A percentile compares a stretch with the other conserved stretches of the same genome.
These are phyloP conservation scores for Percina caprodes DNA, from an alignment of 2,113 vertebrate species.

Conservation along the genomic window DNA sequence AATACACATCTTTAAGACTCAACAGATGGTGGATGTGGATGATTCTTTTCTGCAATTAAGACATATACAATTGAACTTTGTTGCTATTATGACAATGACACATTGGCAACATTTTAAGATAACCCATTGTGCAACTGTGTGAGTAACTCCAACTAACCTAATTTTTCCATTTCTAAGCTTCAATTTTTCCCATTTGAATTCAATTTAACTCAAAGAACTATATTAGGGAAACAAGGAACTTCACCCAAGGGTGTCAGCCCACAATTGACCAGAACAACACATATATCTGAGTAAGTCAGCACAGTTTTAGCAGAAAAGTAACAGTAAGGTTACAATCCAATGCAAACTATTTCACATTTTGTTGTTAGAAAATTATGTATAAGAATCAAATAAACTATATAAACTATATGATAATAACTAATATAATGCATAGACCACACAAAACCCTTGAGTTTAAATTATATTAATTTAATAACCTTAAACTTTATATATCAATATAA, in stretches of 20 bases:
- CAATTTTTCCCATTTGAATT: background rate
- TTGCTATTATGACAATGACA: conserved; percentile 2
- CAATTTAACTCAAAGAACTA: background rate
- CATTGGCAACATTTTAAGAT: background rate
- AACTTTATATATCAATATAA: background rate
- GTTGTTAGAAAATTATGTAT: background rate
- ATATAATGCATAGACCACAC: no score
- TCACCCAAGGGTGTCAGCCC: background rate
- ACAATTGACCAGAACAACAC: background rate
- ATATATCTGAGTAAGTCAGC: background rate
- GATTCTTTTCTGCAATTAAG: background rate
- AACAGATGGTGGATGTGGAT: background rate
- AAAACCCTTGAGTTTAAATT: no score
- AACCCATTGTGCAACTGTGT: background rate
- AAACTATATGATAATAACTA: background rate
- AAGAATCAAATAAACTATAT: background rate
- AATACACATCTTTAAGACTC: background rate
- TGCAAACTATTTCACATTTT: background rate
- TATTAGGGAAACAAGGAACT: background rate
- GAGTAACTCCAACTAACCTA: background rate
- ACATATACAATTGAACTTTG: background rate
- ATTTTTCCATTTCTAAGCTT: background rate
- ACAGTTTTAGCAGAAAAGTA: background rate
- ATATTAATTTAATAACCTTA: background rate
- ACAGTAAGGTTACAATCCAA: background rate